Percentiles rank a stretch among this genome's conserved stretches.
Evolutionary conservation across 2,888 invertebrate genomes (phyloP).

Genomic region (Antitype chi): DNA sequence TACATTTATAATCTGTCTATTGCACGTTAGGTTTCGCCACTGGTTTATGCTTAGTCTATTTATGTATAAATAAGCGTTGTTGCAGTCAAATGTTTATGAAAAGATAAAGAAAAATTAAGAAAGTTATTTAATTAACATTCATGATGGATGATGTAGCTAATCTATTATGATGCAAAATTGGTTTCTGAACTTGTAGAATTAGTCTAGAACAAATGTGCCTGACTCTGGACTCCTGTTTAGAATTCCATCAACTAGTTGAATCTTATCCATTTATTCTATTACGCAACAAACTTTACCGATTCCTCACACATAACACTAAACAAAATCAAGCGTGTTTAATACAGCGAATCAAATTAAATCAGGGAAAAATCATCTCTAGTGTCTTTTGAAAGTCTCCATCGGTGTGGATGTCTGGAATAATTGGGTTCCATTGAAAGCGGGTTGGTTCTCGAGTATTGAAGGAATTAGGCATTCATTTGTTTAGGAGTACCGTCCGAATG

Average conservation of each 20-base stretch:
- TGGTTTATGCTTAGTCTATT: background rate
- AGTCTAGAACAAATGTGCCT: background rate
- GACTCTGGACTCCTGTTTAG: background rate
- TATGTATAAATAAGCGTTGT: background rate
- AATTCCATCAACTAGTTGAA: slow-evolving; percentile 30
- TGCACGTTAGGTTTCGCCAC: background rate
- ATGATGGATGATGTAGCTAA: background rate
- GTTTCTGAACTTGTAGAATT: background rate
- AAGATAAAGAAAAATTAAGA: background rate
- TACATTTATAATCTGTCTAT: background rate
- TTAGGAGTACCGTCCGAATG: slow-evolving; percentile 72
- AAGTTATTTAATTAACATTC: background rate
- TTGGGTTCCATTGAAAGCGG: slow-evolving; percentile 69
- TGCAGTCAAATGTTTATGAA: background rate
- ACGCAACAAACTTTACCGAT: slow-evolving; percentile 16
- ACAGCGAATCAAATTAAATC: slow-evolving; percentile 69
- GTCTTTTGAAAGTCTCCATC: slow-evolving; percentile 52
- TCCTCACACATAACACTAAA: slow-evolving; percentile 44
- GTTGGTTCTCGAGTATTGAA: slow-evolving; percentile 58
- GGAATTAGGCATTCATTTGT: slow-evolving; percentile 80
- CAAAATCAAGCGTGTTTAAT: slow-evolving; percentile 42
- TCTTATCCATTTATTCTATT: slow-evolving; percentile 20
- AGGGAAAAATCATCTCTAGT: slow-evolving; percentile 65
- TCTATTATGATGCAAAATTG: background rate
- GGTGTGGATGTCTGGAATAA: slow-evolving; percentile 63